Base-by-base conservation (phyloP, 2,888 invertebrate species). In the Maniola hyperantus region DNA sequence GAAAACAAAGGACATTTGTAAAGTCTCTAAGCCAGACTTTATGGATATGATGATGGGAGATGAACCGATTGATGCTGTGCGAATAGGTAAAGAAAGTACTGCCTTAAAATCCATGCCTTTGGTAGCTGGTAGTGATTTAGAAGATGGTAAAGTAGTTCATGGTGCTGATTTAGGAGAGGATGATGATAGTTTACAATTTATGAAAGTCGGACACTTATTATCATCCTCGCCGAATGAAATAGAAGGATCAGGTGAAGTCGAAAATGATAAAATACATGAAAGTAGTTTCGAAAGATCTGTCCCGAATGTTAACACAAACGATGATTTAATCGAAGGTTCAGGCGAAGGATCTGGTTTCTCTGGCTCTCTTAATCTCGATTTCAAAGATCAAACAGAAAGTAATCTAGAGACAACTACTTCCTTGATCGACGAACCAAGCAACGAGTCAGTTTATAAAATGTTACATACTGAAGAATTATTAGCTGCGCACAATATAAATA, bases 41-140 rank as follows among this genome's bases (percentile, higher is more conserved):
- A 87, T 93, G 72, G 94, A 94, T 71, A 86, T 94, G 84, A 94
- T 94, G 94, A 90, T 95, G 87, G 94, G 93, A 64, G 95, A 95
- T 76, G 92, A 95, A 77, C 93, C 95, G 0, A 72, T 88, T 7
- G 84, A 90, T 80, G 86, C 91, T 13, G 76, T 87, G 71, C 71
- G 81, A 74, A 74, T 93, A 74, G 82, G 91, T 53, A 71, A 87
- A 78, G 80, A 91, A 73, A 85, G 88, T 2, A 83, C 80, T 26
- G 88, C 87, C 33, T 78, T 92, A 48, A 92, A 89, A 77, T 85
- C 89, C 5, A 83, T 88, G 84, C 79, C 89, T 11, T 75, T 87
- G 62, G 81, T 85, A 65, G 83, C 84, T 50, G 77, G 72, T 66
- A 88, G 75, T 73, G 89, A 88, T 77, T 83, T 93, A 71, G 90